Base-by-base conservation (phyloP, 2,797 vertebrate genomes). In the Sciaenops ocellatus region DNA sequence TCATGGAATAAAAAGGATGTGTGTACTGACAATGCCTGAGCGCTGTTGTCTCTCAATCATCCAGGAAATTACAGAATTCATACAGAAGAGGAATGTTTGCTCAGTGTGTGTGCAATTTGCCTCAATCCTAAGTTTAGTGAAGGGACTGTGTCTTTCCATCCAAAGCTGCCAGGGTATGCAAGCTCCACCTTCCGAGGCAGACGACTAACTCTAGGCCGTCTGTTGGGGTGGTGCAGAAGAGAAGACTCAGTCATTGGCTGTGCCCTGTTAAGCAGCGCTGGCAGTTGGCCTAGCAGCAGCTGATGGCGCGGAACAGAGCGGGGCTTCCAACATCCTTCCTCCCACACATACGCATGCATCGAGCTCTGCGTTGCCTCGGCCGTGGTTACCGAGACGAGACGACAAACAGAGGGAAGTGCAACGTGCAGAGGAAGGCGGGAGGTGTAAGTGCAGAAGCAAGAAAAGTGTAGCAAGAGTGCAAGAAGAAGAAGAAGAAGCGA, bases 191-290 rank as follows among this genome's bases (percentile, higher is more conserved):
- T 78, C 78, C 38, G 55, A 80, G 62, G 68, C 83, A 56, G 42
- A 59, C 47, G 12, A 26, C 74, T 63, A 56, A 38, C 34, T 38
- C 72, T 67, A 73, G 73, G 52, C 48, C 22, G 60, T 52, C 52
- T 72, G 61, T 26, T 59, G 73, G 80, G 88, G 83, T 61, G 81
- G 86, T 75, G 83, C 69, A 34, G 78, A 67, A 61, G 69, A 75
- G 26, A 44, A 41, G 59, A 65, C 68, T 60, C 80, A 52, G 47
- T 57, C 76, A 86, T 77, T 93, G 90, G 91, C 74, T 89, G 82
- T 5, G 57, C 74, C 52, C 60, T 10, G 61, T 79, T 80, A n/a
- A 81, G 74, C 64, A 7, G 86, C 42, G 16, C 72, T 80, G 84
- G 83, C 80, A 76, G 48, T 4, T 15, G 57, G 78, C 75, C 70